These are phyloP conservation scores for Pseudomyrmex gracilis DNA, from an alignment of 1,140 invertebrate genomes.

Conservation along the genomic window DNA sequence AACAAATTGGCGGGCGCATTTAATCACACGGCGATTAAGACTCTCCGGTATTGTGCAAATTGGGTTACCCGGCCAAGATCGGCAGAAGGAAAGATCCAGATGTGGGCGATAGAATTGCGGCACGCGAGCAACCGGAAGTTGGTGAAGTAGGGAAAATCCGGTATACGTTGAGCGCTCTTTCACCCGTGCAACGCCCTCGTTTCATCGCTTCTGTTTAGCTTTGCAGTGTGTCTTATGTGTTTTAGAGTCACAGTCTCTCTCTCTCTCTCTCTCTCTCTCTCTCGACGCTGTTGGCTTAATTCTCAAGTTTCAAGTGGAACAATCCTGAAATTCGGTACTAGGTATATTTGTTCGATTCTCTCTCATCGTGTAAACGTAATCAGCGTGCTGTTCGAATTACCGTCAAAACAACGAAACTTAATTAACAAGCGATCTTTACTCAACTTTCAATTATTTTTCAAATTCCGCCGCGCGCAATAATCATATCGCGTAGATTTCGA, in stretches of 20 bases:
- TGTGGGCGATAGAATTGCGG: constrained; percentile 69
- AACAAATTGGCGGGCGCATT: background rate
- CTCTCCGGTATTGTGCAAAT: background rate
- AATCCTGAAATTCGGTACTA: background rate
- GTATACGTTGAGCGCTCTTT: constrained; percentile 53
- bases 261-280: too few species aligned
- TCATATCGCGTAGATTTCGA: background rate
- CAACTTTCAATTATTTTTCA: background rate
- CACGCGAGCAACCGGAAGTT: constrained; percentile 72
- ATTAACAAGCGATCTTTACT: background rate
- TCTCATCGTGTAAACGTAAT: background rate
- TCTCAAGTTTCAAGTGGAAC: constrained; percentile 45
- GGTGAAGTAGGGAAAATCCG: constrained; percentile 69
- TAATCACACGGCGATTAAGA: too few species aligned
- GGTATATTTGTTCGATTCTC: background rate
- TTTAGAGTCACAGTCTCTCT: constrained; percentile 6
- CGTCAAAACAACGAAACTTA: background rate
- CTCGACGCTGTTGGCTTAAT: background rate
- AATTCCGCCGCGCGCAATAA: background rate
- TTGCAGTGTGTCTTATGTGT: constrained; percentile 5
- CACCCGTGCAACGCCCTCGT: constrained; percentile 61
- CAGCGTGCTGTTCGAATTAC: background rate
- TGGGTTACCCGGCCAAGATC: constrained; percentile 71
- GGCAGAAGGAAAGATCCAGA: constrained; percentile 70
- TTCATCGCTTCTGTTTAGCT: constrained; percentile 34